These are phyloP conservation scores for Alosa alosa DNA, from an alignment of 2,113 vertebrate species.

Conservation along the genomic window DNA sequence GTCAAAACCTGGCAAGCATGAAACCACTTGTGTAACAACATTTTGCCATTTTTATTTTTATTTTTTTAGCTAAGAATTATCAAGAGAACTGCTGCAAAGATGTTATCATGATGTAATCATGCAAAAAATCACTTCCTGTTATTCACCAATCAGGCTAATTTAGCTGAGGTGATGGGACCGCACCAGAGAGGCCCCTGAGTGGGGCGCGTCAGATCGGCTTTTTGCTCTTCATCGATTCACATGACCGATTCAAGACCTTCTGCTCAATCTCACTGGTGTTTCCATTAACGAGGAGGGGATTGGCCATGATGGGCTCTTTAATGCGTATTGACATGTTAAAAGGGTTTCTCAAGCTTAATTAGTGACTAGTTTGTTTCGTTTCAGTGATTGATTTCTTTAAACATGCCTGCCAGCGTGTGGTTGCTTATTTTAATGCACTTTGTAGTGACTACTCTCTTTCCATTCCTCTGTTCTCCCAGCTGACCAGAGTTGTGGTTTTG, in stretches of 20 bases:
- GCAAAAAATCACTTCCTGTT: too few species aligned
- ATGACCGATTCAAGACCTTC: not conserved
- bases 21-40: too few species aligned
- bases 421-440: not conserved
- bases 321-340: slow-evolving; percentile 64
- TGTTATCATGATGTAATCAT: too few species aligned
- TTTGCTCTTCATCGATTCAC: not conserved
- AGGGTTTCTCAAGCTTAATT: slow-evolving; percentile 58
- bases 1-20: too few species aligned
- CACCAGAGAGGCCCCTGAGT: not conserved
- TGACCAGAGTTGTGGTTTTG: slow-evolving; percentile 43
- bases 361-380: slow-evolving; percentile 67
- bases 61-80: too few species aligned
- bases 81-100: too few species aligned
- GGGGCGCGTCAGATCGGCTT: not conserved
- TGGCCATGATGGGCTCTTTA: not conserved
- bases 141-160: too few species aligned
- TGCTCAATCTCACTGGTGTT: not conserved
- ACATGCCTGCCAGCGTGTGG: not conserved
- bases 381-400: slow-evolving; percentile 62
- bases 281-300: not conserved
- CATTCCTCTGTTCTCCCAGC: slow-evolving; percentile 46
- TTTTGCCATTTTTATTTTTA: too few species aligned
- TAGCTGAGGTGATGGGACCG: not conserved
- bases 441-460: not conserved